These are phyloP conservation scores for Gymnorhina tibicen DNA, from an alignment of 2,113 vertebrate genomes.

Conservation along the genomic window DNA sequence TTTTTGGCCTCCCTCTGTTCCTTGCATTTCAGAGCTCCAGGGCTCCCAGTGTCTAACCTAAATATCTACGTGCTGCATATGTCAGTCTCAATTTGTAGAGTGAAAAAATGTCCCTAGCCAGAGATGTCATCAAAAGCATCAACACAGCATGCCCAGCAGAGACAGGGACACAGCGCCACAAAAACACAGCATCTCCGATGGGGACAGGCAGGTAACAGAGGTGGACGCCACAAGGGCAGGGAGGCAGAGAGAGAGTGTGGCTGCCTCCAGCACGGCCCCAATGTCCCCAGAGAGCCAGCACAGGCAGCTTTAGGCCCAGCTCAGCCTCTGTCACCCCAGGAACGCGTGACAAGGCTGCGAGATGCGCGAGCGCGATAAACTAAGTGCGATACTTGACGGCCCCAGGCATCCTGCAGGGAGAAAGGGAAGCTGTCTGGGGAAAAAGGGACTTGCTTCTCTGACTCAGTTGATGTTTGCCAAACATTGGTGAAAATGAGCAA, in stretches of 20 bases:
- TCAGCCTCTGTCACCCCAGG: neutral
- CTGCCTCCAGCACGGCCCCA: rapidly evolving
- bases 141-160: rapidly evolving
- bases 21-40: neutral
- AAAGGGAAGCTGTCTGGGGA: neutral
- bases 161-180: neutral
- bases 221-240: rapidly evolving
- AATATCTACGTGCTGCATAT: neutral
- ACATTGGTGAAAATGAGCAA: neutral
- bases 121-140: neutral
- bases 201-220: neutral
- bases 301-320: neutral
- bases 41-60: neutral
- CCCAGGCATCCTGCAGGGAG: neutral
- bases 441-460: neutral
- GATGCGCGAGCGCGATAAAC: rapidly evolving
- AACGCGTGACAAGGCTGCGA: rapidly evolving
- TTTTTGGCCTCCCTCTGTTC: neutral
- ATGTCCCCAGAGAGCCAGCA: neutral
- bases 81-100: neutral
- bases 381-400: rapidly evolving
- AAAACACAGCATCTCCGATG: rapidly evolving
- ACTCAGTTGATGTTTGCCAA: neutral
- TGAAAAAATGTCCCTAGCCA: neutral
- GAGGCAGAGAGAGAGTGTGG: neutral